Evolutionary conservation across 2,797 vertebrate genomes (phyloP).

Genomic region (Arrhamphus sclerolepis): DNA sequence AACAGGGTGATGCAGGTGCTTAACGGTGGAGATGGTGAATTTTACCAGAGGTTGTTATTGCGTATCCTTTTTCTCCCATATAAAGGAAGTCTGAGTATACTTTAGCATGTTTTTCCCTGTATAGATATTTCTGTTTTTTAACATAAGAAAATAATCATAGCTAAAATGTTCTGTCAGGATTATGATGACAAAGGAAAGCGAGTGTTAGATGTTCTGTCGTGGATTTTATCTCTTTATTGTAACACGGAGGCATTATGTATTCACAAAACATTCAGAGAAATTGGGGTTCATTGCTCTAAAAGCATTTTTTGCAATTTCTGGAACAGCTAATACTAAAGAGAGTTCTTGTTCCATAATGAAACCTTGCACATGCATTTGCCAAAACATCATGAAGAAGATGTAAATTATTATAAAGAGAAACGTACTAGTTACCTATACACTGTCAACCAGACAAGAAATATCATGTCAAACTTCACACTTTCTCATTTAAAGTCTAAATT

Average conservation of each 20-base stretch:
- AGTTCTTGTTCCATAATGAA: neutral
- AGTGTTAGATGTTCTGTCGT: neutral
- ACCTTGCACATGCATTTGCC: neutral
- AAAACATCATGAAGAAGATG: neutral
- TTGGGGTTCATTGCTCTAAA: too few relatives aligned
- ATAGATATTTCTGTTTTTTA: neutral
- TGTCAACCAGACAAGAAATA: conserved; percentile 1
- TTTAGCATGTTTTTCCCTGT: neutral
- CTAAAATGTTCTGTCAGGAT: neutral
- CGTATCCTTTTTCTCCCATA: neutral
- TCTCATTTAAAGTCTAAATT: conserved; percentile 20
- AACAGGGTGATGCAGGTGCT: neutral
- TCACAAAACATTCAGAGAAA: too few relatives aligned
- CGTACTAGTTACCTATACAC: neutral
- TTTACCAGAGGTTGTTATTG: conserved; percentile 4
- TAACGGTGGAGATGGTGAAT: conserved; percentile 7
- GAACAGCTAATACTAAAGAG: neutral
- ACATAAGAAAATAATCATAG: neutral
- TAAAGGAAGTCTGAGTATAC: neutral
- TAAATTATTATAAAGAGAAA: neutral
- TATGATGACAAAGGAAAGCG: neutral
- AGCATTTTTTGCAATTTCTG: neutral
- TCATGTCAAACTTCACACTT: neutral
- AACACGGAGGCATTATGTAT: too few relatives aligned
- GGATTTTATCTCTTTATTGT: neutral